These are phyloP conservation scores for Omphaloscelis lunosa DNA, from an alignment of 2,888 invertebrate species.

Conservation along the genomic window DNA sequence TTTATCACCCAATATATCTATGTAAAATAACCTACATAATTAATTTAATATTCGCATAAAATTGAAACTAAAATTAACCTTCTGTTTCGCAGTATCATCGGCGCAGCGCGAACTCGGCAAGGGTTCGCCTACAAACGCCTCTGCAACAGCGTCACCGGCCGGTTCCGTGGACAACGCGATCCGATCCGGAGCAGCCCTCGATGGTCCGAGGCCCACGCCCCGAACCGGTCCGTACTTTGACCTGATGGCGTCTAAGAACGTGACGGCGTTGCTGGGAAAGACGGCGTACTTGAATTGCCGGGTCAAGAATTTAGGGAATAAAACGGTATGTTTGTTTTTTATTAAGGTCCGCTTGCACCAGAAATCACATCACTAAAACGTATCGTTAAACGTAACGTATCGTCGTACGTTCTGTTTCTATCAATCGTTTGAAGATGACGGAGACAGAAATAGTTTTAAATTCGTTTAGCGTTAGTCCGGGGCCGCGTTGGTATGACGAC, in stretches of 20 bases:
- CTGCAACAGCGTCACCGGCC: conserved; percentile 87
- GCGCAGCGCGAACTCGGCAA: conserved; percentile 88
- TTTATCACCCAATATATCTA: neutral
- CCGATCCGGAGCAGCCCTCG: conserved; percentile 79
- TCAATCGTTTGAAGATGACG: no score
- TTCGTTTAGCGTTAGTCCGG: no score
- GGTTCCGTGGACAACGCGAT: conserved; percentile 91
- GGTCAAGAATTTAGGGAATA: conserved; percentile 97
- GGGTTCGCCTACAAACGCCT: conserved; percentile 80
- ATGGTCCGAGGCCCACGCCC: conserved; percentile 86
- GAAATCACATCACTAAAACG: no score
- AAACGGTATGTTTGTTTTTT: conserved; percentile 92
- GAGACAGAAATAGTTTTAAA: no score
- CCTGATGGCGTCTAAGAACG: conserved; percentile 93
- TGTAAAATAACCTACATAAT: neutral
- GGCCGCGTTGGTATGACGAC: no score
- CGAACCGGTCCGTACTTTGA: conserved; percentile 94
- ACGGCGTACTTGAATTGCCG: conserved; percentile 97
- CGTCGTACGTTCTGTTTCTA: no score
- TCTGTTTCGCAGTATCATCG: conserved; percentile 83
- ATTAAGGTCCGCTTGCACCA: no score
- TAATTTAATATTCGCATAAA: neutral
- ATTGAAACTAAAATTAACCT: conserved; percentile 9
- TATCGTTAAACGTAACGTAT: no score
- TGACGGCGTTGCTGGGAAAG: conserved; percentile 96